Evolutionary conservation across 1,140 invertebrate genomes (phyloP).

Genomic region (Apis florea): DNA sequence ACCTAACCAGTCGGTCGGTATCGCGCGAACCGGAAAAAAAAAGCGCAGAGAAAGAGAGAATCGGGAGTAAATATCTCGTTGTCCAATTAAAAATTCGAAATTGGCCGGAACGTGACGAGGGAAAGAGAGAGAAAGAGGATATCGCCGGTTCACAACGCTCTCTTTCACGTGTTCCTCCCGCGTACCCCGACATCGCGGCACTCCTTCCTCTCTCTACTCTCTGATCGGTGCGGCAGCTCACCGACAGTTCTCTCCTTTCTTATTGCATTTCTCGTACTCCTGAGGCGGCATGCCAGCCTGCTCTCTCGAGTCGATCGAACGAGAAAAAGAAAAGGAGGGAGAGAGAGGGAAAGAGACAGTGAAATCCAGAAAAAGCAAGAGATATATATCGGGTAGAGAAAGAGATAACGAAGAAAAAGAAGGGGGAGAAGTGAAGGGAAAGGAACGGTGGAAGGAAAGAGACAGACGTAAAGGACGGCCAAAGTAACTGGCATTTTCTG

Average conservation of each 20-base stretch:
- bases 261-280: conserved; percentile 65
- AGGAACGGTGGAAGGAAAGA: neutral
- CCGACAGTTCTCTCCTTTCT: conserved; percentile 47
- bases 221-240: conserved; percentile 44
- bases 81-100: conserved; percentile 26
- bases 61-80: neutral
- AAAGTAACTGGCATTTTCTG: conserved; percentile 54
- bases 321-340: neutral
- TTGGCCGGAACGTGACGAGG: neutral
- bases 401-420: neutral
- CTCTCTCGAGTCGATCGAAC: conserved; percentile 43
- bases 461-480: conserved; percentile 10
- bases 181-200: conserved; percentile 4
- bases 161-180: conserved; percentile 41
- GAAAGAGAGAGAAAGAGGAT: too few species aligned
- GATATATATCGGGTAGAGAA: neutral
- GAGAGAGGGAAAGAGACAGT: neutral
- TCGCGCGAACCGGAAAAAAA: neutral
- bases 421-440: neutral
- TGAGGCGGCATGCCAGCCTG: conserved; percentile 33
- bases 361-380: neutral
- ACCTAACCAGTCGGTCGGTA: neutral
- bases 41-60: neutral
- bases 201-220: conserved; percentile 40
- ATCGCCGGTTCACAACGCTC: neutral